Evolutionary conservation across 2,888 invertebrate species (phyloP).

Genomic region (Lumbricus terrestris): DNA sequence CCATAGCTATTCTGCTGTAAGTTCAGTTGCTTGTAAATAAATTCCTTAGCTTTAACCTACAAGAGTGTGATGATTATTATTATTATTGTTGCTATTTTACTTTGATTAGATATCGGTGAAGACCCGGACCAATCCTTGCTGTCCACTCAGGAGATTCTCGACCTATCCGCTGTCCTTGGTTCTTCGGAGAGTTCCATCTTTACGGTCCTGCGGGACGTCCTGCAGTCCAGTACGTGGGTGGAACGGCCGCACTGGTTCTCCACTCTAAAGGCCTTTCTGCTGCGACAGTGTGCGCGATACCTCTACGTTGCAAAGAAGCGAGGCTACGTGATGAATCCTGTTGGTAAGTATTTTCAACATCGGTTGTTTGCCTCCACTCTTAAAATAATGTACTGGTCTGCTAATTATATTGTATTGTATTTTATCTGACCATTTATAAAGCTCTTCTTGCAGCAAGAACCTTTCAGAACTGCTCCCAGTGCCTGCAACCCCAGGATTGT

Average conservation of each 20-base stretch:
- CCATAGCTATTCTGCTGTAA: no score
- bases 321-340: slow-evolving; percentile 66
- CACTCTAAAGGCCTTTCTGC: slow-evolving; percentile 62
- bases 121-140: slow-evolving; percentile 39
- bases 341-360: slow-evolving; percentile 67
- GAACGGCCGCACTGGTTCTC: slow-evolving; percentile 38
- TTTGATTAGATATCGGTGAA: slow-evolving; percentile 44
- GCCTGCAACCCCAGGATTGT: no score
- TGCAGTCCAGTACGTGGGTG: slow-evolving; percentile 62
- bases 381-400: background rate
- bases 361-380: background rate
- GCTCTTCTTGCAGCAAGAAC: no score
- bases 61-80: background rate
- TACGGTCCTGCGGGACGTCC: slow-evolving; percentile 45
- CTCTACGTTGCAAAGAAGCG: slow-evolving; percentile 67
- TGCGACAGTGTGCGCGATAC: slow-evolving; percentile 68
- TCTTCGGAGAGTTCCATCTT: slow-evolving; percentile 29
- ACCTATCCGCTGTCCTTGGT: slow-evolving; percentile 29
- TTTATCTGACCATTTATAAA: no score
- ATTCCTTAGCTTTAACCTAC: background rate
- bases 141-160: slow-evolving; percentile 40
- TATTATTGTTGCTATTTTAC: slow-evolving; percentile 9
- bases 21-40: background rate
- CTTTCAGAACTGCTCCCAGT: no score
- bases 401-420: background rate